phyloP scores from a whole-genome alignment of 2,113 vertebrate genomes.

The Rissa tridactyla region DNA sequence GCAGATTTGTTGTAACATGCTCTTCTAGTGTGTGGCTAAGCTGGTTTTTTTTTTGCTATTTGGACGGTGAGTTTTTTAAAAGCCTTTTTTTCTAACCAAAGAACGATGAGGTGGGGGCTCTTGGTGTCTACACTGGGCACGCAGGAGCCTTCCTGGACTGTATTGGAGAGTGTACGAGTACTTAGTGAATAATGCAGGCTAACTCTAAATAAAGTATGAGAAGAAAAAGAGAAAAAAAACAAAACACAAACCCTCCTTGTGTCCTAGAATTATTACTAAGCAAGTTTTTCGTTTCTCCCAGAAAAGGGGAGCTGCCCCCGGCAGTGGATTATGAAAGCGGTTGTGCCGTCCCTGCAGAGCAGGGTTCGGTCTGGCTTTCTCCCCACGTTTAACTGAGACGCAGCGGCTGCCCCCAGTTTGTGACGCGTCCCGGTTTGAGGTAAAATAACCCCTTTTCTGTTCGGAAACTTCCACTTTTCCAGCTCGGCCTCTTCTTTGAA shows the following conservation, averaged over 20 bases:
- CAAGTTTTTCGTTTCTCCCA: too few species aligned
- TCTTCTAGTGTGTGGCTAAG: background rate
- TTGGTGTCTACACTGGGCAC: accelerated
- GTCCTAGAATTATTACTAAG: background rate
- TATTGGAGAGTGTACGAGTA: background rate
- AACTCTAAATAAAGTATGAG: constrained; percentile 6
- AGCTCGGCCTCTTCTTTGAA: background rate
- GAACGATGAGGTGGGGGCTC: background rate
- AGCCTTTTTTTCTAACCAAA: constrained; percentile 34
- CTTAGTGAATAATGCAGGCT: background rate
- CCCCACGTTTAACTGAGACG: too few species aligned
- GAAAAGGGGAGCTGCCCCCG: background rate
- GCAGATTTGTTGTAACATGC: background rate
- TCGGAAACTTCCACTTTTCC: background rate
- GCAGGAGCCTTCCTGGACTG: background rate
- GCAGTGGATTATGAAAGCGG: accelerated
- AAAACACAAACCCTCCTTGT: background rate
- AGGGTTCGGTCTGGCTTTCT: too few species aligned
- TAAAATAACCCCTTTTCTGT: background rate
- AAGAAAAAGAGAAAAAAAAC: too few species aligned
- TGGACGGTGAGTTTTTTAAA: background rate
- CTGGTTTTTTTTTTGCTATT: background rate
- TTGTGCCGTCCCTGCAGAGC: accelerated
- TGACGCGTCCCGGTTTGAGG: background rate
- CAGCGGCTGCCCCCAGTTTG: background rate